A percentile compares a stretch with the other conserved stretches of the same genome.
phyloP scores from a whole-genome alignment of 2,888 invertebrate species.

The Tridacna gigas region DNA sequence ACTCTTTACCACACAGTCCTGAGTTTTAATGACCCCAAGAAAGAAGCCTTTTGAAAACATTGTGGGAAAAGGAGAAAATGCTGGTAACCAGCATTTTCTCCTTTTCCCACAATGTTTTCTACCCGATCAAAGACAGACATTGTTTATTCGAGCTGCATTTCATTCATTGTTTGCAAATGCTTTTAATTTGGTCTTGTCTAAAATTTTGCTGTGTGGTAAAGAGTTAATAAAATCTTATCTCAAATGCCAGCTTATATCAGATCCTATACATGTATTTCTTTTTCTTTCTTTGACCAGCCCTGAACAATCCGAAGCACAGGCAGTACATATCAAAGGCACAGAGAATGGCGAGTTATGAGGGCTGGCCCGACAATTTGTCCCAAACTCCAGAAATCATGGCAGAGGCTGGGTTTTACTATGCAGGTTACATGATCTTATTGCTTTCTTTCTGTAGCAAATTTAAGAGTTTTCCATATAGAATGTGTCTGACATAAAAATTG shows the following conservation, averaged over 20 bases:
- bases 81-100: neutral
- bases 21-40: neutral
- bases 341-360: constrained; percentile 60
- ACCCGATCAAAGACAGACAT: neutral
- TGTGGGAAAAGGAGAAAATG: neutral
- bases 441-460: neutral
- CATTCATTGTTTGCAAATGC: neutral
- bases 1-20: neutral
- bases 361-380: constrained; percentile 92
- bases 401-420: constrained; percentile 96
- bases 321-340: constrained; percentile 57
- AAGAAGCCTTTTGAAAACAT: neutral
- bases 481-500: no score
- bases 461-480: no score
- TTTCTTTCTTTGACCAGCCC: constrained; percentile 30
- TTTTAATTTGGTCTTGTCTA: neutral
- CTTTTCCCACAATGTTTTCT: neutral
- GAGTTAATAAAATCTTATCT: neutral
- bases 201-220: neutral
- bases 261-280: neutral
- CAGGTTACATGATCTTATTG: constrained; percentile 86
- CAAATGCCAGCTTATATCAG: neutral
- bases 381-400: constrained; percentile 92
- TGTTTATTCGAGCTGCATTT: neutral
- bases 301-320: constrained; percentile 60